phyloP scores from a whole-genome alignment of 2,888 invertebrate species.

The Trypoxylon attenuatum region DNA sequence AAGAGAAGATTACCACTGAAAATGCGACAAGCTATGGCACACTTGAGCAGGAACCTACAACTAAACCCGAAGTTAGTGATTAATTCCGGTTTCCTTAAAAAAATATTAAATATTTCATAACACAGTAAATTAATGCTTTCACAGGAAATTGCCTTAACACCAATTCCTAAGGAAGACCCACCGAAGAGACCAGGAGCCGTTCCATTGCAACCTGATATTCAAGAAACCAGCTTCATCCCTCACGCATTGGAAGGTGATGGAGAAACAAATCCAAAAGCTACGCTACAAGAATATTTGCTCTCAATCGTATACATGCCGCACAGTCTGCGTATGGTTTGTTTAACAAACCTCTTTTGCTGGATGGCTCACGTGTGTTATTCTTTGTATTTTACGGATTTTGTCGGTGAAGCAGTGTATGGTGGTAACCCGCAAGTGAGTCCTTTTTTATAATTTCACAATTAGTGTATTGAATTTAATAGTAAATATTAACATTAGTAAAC shows the following conservation, averaged over 20 bases:
- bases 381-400: constrained; percentile 97
- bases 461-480: not conserved
- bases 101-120: not conserved
- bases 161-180: constrained; percentile 53
- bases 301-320: constrained; percentile 95
- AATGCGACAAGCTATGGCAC: constrained; percentile 66
- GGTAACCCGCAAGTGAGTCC: constrained; percentile 86
- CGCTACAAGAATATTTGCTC: constrained; percentile 81
- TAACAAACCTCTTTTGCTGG: constrained; percentile 98
- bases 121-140: not conserved
- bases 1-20: constrained; percentile 60
- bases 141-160: constrained; percentile 65
- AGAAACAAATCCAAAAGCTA: constrained; percentile 60
- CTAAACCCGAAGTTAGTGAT: constrained; percentile 55
- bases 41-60: constrained; percentile 55
- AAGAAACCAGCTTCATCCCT: constrained; percentile 14
- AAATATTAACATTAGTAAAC: not conserved
- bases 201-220: constrained; percentile 61
- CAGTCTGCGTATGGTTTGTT: constrained; percentile 86
- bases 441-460: not conserved
- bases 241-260: constrained; percentile 19
- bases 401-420: constrained; percentile 92
- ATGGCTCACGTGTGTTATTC: constrained; percentile 99
- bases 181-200: constrained; percentile 58
- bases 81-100: not conserved